Conservation (phyloP, 2,888 invertebrate genomes). For the Slavum lentiscoides region DNA sequence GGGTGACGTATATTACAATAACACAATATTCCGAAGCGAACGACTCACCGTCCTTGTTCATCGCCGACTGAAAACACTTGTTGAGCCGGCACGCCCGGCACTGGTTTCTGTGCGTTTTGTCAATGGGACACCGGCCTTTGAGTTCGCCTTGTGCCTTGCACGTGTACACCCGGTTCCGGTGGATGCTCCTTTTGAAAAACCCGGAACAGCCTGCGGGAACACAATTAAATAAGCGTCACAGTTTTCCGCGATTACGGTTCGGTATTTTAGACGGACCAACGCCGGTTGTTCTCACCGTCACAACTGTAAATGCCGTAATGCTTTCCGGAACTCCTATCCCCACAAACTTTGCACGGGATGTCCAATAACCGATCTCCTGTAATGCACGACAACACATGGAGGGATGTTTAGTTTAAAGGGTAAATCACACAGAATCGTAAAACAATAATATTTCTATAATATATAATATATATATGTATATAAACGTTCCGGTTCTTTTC, state of each 20-base stretch:
- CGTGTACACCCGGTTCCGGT: slow-evolving; percentile 92
- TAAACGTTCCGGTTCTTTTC: no score
- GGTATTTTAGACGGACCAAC: not conserved
- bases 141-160: slow-evolving; percentile 93
- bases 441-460: no score
- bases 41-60: slow-evolving; percentile 96
- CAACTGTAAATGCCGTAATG: slow-evolving; percentile 99
- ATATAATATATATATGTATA: no score
- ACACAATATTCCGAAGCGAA: not conserved
- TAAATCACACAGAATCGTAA: no score
- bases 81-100: slow-evolving; percentile 92
- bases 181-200: slow-evolving; percentile 94
- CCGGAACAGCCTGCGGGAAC: slow-evolving; percentile 81
- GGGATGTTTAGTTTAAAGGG: no score
- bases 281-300: slow-evolving; percentile 74
- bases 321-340: slow-evolving; percentile 97
- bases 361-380: slow-evolving; percentile 94
- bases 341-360: slow-evolving; percentile 98
- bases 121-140: slow-evolving; percentile 92
- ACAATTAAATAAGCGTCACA: not conserved
- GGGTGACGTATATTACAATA: not conserved
- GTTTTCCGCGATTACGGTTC: no score
- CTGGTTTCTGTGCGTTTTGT: slow-evolving; percentile 96
- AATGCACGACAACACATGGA: no score
- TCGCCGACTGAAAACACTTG: slow-evolving; percentile 93